Base-by-base conservation (phyloP, 2,797 vertebrate species). In the Arnoldichthys spilopterus region DNA sequence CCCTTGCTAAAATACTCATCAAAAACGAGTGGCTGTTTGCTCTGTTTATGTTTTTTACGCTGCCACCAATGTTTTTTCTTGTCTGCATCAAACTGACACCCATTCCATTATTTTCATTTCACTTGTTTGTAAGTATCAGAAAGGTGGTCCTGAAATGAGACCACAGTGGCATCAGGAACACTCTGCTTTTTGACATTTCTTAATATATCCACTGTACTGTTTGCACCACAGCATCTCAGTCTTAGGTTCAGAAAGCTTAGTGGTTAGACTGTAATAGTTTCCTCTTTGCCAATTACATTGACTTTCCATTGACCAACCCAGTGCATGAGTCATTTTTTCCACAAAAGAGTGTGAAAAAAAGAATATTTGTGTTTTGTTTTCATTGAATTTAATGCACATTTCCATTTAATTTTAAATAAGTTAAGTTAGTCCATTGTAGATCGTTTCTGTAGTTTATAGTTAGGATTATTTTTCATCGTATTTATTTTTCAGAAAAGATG, bases 1-100 rank as follows among this genome's bases (percentile, higher is more conserved):
- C 2, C 22, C 43, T 59, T 13, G 2, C 34, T 37, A 37, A 16
- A 45, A 64, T 8, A 43, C 40, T 26, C 58, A 12, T 58, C 22
- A 45, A 16, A 24, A 67, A 37, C 54, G 5, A 75, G 53, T 8
- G 26, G 7, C 5, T 43, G 51, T 62, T 78, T 7, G 22, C 24
- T 30, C 37, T 12, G 20, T 24, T 20, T 37, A 22, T 73, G 28
- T 43, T 51, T 53, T 53, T 62, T 32, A 18, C 1, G 13, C 13
- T 1, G 13, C 37, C 37, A 68, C 26, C 28, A 67, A 28, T 61
- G 40, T 32, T 75, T 77, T 86, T 63, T 84, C 58, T 69, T 86
- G 88, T 87, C 92, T 94, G 93, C 93, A 94, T 90, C 93, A 92
- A 83, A 92, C 92, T 94, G 93, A 88, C 91, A 93, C 80, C 66